Evolutionary conservation across 2,113 vertebrate genomes (phyloP), one percentile per base, ranked within the genome.

Genomic region (Phaethon lepturus): DNA sequence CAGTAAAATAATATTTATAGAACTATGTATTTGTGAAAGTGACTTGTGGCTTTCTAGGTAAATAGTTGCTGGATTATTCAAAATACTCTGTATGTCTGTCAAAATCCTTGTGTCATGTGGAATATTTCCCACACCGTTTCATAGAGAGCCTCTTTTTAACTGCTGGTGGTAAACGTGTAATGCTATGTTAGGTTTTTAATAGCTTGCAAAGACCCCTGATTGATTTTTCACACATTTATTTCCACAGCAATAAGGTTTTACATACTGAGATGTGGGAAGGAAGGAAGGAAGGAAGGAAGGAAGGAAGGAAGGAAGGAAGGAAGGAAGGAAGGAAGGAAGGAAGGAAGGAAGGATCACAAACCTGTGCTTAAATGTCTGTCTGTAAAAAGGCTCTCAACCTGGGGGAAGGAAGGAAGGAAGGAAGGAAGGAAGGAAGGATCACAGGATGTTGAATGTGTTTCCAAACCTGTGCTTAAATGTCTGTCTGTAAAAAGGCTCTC

Each of bases 181-280:
- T 82, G 90, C 79, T 95, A 6, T 2, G 18, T 92, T 94, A 81
- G 58, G 38, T 38, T 95, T 97, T 96, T 84, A 93, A 86, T 78
- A 81, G 85, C 91, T 93, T 93, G 77, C 56, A 58, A 66, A 96
- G 77, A 79, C 91, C 68, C 53, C 56, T 56, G 72, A 94, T 97
- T 96, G 93, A 88, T 93, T 96, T 97, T 93, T 96, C 85, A 94
- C 95, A 95, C 76, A 3, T 96, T 87, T 96, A 91, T 97, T 97
- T 95, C 91, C 72, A 69, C 87, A 86, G 93, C 91, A 94, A 25
- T 96, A 78, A 83, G 72, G 45, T 94, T 96, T 95, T 95, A 79
- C 91, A 49, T 96, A 91, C 87, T 84, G 91, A 94, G 47, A 76
- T 86, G 79, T 17, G 29, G 92, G 40, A 88, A 94, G 17, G 64